These are phyloP conservation scores for Rousettus madagascariensis DNA, from an alignment of 2,797 vertebrate species.

Conservation along the genomic window DNA sequence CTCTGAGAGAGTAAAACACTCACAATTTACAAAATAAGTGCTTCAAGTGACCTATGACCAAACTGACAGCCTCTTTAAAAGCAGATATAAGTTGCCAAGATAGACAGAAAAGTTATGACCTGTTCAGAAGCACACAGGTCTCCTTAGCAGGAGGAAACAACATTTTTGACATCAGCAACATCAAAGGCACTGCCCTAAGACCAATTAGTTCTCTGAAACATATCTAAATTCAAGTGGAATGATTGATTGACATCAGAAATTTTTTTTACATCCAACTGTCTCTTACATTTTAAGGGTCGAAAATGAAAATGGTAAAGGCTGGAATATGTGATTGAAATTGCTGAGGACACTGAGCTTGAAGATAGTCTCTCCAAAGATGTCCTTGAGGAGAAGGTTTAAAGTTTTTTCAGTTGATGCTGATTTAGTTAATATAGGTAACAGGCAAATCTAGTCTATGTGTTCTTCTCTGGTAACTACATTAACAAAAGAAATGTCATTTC, in stretches of 20 bases:
- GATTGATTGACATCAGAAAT: conserved; percentile 27
- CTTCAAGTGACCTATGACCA: conserved; percentile 56
- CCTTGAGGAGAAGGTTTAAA: background rate
- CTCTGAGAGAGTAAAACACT: conserved; percentile 55
- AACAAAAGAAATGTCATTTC: background rate
- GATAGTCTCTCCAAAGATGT: background rate
- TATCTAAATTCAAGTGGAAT: conserved; percentile 42
- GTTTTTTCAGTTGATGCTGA: background rate
- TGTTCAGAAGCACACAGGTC: conserved; percentile 10
- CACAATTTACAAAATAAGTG: conserved; percentile 59
- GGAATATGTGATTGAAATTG: background rate
- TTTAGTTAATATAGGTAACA: background rate
- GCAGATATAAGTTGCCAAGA: conserved; percentile 40
- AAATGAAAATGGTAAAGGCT: background rate
- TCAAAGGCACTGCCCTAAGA: conserved; percentile 46
- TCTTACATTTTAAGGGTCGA: conserved; percentile 19
- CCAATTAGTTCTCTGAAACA: conserved; percentile 47
- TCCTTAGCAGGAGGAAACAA: conserved; percentile 27
- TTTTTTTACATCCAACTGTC: background rate
- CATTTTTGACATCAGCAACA: conserved; percentile 59
- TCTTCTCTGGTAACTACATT: background rate
- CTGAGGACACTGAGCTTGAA: background rate
- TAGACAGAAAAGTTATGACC: conserved; percentile 34
- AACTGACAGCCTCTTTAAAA: conserved; percentile 57
- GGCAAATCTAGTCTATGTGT: background rate